These are phyloP conservation scores for Perizoma flavofasciatum DNA, from an alignment of 2,888 invertebrate genomes.

Conservation along the genomic window DNA sequence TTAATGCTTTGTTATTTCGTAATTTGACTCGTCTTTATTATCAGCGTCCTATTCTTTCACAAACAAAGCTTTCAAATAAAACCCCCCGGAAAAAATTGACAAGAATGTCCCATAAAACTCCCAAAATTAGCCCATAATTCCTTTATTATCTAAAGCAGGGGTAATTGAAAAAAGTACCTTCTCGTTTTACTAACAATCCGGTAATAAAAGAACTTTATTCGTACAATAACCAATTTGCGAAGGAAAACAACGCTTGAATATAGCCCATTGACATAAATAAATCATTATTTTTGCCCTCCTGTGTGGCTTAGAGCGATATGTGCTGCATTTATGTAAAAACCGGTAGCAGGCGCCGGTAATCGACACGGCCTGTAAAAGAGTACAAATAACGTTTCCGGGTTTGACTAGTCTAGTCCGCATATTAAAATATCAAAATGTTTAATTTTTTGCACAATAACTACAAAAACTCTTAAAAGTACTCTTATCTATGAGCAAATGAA, in stretches of 20 bases:
- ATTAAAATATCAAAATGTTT: no score
- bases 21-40: conserved; percentile 27
- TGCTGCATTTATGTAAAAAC: conserved; percentile 4
- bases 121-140: conserved; percentile 64
- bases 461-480: no score
- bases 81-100: conserved; percentile 28
- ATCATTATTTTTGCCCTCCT: conserved; percentile 71
- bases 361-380: no score
- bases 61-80: conserved; percentile 41
- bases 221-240: conserved; percentile 81
- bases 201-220: conserved; percentile 76
- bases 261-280: conserved; percentile 82
- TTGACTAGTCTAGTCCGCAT: no score
- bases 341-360: neutral
- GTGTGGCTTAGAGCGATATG: conserved; percentile 40
- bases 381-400: no score
- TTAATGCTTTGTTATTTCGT: conserved; percentile 23
- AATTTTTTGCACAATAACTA: no score
- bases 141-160: conserved; percentile 66
- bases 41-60: conserved; percentile 26
- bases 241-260: conserved; percentile 70
- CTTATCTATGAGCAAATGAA: no score
- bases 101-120: conserved; percentile 59
- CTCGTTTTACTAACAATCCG: conserved; percentile 76
- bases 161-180: conserved; percentile 70